Percentiles rank a stretch among this genome's conserved stretches.
Conservation (phyloP, 2,113 vertebrate genomes). For the Sardina pilchardus region DNA sequence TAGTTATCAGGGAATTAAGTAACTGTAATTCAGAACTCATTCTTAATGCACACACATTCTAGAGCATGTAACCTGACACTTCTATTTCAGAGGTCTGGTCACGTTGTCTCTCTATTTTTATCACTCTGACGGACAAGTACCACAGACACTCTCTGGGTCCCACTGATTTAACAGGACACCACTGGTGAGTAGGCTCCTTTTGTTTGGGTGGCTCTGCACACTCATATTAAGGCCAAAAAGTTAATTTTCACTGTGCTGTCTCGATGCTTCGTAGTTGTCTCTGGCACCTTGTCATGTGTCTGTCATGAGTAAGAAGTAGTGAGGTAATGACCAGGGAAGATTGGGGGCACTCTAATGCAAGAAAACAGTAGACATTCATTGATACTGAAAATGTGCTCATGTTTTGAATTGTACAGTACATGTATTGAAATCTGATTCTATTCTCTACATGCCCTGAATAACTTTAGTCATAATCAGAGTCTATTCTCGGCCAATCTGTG, state of each 20-base stretch:
- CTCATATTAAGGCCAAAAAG: background rate
- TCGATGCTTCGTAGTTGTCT: no score
- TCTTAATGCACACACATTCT: background rate
- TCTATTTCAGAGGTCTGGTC: constrained; percentile 31
- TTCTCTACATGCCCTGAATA: background rate
- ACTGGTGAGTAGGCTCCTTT: background rate
- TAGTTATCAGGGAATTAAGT: background rate
- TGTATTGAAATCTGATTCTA: background rate
- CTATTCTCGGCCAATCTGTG: background rate
- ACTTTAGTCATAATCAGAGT: background rate
- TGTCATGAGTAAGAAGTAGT: background rate
- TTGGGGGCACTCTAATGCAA: no score
- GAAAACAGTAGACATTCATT: background rate
- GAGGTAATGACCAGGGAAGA: background rate
- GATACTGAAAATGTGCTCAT: background rate
- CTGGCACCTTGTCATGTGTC: no score
- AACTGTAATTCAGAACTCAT: background rate
- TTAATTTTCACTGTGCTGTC: background rate
- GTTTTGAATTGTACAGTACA: background rate
- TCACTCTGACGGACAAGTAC: background rate
- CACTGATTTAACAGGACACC: background rate
- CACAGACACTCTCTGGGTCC: background rate
- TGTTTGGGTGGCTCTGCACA: background rate
- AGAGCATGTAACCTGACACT: constrained; percentile 46
- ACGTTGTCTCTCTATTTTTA: constrained; percentile 45